Conservation (phyloP, 2,113 vertebrate species). For the Thamnophis sirtalis region DNA sequence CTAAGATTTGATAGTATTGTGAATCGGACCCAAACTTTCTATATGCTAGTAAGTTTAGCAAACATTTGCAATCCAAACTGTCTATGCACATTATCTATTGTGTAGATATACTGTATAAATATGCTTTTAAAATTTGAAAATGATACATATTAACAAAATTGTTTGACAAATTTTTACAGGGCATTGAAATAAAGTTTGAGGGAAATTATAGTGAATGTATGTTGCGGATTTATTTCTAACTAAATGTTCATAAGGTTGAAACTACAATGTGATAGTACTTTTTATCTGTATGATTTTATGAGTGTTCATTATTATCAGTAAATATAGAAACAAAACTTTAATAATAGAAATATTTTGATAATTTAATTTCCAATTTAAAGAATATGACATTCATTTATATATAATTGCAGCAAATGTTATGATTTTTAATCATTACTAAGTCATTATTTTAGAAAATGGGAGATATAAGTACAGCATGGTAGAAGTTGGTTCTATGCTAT, state of each 20-base stretch:
- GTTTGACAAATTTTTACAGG: not conserved
- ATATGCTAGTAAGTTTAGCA: not conserved
- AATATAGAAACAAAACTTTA: not conserved
- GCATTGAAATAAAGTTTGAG: not conserved
- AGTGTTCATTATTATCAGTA: not conserved
- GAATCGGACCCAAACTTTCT: not conserved
- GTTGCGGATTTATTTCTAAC: not conserved
- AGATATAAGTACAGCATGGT: not conserved
- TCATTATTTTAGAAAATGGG: not conserved
- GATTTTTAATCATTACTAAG: not conserved
- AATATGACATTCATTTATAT: not conserved
- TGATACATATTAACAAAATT: not conserved
- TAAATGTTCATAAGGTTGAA: not conserved
- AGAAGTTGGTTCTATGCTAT: not conserved
- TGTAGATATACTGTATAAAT: not conserved
- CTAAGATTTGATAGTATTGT: not conserved
- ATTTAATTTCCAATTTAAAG: not conserved
- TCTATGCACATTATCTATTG: not conserved
- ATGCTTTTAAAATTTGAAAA: not conserved
- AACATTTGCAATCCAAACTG: not conserved
- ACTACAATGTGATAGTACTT: not conserved
- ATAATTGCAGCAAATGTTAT: not conserved
- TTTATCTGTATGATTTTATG: not conserved
- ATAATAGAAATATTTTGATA: not conserved
- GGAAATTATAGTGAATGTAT: not conserved